Evolutionary conservation across 2,113 vertebrate genomes (phyloP).

Genomic region (Anoplopoma fimbria): DNA sequence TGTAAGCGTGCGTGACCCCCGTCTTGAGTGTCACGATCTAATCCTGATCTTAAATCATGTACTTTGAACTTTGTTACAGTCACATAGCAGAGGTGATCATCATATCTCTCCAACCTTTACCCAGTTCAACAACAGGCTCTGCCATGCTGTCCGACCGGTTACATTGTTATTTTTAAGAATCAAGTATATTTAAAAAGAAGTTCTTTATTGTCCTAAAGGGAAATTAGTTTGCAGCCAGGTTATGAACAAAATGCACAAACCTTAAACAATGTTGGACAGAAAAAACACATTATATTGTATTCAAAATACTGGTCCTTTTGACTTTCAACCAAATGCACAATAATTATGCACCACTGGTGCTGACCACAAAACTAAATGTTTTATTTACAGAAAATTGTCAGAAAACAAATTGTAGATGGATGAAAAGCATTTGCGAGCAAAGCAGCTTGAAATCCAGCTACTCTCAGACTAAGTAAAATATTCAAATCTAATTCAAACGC

Average conservation of each 20-base stretch:
- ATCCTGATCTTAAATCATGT: constrained; percentile 32
- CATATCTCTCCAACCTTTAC: constrained; percentile 49
- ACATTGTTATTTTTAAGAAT: neutral
- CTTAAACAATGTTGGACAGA: neutral
- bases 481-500: constrained; percentile 15
- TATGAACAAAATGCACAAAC: neutral
- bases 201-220: neutral
- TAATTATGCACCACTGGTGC: neutral
- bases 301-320: neutral
- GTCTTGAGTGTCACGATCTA: neutral
- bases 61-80: constrained; percentile 33
- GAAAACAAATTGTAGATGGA: neutral
- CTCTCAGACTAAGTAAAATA: neutral
- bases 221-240: neutral
- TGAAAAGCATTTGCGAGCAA: neutral
- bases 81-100: neutral
- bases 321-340: neutral
- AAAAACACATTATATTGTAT: neutral
- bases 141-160: neutral
- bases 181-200: no score
- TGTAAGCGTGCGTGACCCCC: neutral
- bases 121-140: constrained; percentile 13
- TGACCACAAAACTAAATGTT: neutral
- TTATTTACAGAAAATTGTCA: neutral
- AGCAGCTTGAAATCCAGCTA: neutral